Percentiles rank a stretch among this genome's conserved stretches.
Conservation (phyloP, 2,113 vertebrate genomes). For the Alligator sinensis region DNA sequence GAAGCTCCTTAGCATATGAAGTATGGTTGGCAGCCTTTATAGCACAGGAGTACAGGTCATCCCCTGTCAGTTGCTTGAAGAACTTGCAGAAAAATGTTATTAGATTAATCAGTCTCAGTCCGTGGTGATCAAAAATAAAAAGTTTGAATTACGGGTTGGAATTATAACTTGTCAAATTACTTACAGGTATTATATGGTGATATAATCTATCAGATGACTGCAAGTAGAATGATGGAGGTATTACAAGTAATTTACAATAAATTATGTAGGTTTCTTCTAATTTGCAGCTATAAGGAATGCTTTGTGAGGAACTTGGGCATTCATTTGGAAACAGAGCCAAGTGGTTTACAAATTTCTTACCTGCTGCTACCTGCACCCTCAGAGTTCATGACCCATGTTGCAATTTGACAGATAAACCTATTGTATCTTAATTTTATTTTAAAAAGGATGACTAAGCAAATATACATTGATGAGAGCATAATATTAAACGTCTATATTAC, state of each 20-base stretch:
- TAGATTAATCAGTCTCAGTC: background rate
- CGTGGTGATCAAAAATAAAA: background rate
- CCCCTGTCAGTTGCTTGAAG: background rate
- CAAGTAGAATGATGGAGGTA: background rate
- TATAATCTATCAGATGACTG: background rate
- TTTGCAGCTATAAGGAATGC: background rate
- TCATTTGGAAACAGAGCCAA: no score
- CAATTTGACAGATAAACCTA: background rate
- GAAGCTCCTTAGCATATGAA: background rate
- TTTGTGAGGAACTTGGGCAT: no score
- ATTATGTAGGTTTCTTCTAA: background rate
- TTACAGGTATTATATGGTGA: background rate
- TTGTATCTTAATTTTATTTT: background rate
- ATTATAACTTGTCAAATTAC: background rate
- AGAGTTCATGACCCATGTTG: background rate
- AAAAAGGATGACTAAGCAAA: background rate
- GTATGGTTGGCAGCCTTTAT: background rate
- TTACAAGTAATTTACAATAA: background rate
- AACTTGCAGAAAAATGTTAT: background rate
- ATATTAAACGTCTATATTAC: background rate
- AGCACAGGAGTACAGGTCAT: background rate
- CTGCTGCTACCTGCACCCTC: background rate
- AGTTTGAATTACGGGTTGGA: background rate
- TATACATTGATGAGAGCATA: background rate
- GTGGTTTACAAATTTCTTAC: no score